Percentiles rank a stretch among this genome's conserved stretches.
phyloP scores from a whole-genome alignment of 2,888 invertebrate species.

The Tipula vernalis region DNA sequence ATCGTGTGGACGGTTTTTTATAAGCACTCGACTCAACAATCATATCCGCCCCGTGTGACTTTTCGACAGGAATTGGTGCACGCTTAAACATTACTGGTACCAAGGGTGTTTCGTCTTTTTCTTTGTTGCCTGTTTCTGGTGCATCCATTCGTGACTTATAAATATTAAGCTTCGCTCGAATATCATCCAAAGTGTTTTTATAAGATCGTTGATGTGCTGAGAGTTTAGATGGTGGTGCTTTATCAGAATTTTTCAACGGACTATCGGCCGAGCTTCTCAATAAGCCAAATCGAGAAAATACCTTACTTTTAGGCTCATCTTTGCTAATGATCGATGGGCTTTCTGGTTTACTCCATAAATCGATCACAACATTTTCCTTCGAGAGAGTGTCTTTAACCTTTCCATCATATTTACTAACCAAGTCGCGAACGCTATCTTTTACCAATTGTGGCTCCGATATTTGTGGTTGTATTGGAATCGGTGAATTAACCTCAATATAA shows the following conservation, averaged over 20 bases:
- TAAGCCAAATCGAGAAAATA: neutral
- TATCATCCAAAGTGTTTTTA: conserved; percentile 30
- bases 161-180: conserved; percentile 30
- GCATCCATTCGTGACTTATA: conserved; percentile 33
- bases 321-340: neutral
- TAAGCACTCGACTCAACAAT: neutral
- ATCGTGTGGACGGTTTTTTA: neutral
- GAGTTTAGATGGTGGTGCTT: conserved; percentile 9
- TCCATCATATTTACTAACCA: conserved; percentile 7
- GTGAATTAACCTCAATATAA: conserved; percentile 29
- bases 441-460: neutral
- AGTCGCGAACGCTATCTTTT: neutral
- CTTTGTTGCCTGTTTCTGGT: conserved; percentile 20
- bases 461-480: neutral
- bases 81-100: neutral
- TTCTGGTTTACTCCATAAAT: neutral
- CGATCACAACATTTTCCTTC: neutral
- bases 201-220: conserved; percentile 24
- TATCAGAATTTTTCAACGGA: neutral
- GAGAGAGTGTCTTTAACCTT: neutral
- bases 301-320: neutral
- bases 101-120: neutral
- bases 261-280: neutral
- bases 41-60: neutral
- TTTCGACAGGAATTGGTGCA: neutral